Conservation (phyloP, 2,797 vertebrate species). For the Loriculus beryllinus region DNA sequence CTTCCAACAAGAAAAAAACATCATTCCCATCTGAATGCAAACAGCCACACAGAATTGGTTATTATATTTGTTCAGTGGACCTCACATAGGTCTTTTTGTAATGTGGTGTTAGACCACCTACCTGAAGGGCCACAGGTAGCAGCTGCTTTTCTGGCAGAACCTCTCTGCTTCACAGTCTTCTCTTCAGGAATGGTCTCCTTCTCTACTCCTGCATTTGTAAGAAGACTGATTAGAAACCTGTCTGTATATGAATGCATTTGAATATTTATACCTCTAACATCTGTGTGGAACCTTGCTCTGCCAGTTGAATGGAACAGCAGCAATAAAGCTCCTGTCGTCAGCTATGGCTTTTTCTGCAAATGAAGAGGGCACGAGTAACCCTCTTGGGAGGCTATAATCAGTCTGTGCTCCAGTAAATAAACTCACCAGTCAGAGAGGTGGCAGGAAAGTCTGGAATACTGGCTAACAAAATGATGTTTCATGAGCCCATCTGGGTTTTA, state of each 20-base stretch:
- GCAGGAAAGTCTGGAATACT: background rate
- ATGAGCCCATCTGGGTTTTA: background rate
- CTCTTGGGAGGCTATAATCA: background rate
- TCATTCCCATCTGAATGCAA: background rate
- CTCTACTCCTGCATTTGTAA: background rate
- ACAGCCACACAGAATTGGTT: background rate
- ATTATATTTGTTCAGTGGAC: background rate
- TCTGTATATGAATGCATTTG: background rate
- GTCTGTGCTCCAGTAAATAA: background rate
- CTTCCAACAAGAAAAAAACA: background rate
- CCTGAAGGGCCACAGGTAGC: background rate
- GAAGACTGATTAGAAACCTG: background rate
- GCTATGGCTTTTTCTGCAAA: background rate
- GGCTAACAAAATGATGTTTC: background rate
- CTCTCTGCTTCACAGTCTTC: background rate
- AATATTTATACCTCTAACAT: background rate
- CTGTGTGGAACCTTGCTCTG: background rate
- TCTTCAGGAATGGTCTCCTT: background rate
- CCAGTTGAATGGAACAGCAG: background rate
- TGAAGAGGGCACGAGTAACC: background rate
- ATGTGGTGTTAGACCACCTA: fast-evolving
- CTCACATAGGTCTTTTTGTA: background rate
- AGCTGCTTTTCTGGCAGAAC: background rate
- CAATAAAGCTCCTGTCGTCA: background rate
- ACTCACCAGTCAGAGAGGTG: background rate